Evolutionary conservation across 1,140 invertebrate genomes (phyloP), one percentile per base, ranked within the genome.

Genomic region (Octopus bimaculoides): DNA sequence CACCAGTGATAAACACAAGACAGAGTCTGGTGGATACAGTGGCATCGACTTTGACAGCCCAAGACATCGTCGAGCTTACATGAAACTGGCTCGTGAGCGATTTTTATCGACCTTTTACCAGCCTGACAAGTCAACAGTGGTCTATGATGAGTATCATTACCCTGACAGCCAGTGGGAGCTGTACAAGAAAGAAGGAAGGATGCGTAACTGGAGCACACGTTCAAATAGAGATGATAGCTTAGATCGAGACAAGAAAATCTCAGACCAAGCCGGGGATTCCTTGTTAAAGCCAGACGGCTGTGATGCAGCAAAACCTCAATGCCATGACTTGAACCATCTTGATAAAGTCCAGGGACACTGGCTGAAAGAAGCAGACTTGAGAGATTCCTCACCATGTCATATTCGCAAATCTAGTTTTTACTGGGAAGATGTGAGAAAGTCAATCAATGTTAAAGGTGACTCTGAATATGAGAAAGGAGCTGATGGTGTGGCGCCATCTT

Each of bases 181-280:
- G 5, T 71, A 71, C 66, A 71, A 71, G 66, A 71, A 71, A 71
- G 66, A 71, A 20, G 66, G 66, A 20, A 71, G 66, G 26, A 71
- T 71, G 66, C 66, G 66, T 5, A 71, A 71, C 14, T 14, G 17
- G 8, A 71, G 66, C 14, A 71, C 8, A 8, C 9, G 66, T 6
- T 71, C 66, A 20, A 71, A 71, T 14, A 14, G 66, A 9, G 66
- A 71, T 20, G 66, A 71, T 17, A 71, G 66, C 14, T 20, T n/a
- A 17, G 66, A 71, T n/a, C 7, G 66, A 20, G 66, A 71, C 5
- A 71, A 71, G 26, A 6, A 9, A 71, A 71, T 41, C 26, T 41
- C 26, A 41, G 26, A 41, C 26, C 26, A 41, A 41, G 26, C 26
- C 26, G 26, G 26, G 26, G 26, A 41, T 41, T 41, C 26, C 26